Evolutionary conservation across 2,797 vertebrate species (phyloP).

Genomic region (Lutjanus argentimaculatus): DNA sequence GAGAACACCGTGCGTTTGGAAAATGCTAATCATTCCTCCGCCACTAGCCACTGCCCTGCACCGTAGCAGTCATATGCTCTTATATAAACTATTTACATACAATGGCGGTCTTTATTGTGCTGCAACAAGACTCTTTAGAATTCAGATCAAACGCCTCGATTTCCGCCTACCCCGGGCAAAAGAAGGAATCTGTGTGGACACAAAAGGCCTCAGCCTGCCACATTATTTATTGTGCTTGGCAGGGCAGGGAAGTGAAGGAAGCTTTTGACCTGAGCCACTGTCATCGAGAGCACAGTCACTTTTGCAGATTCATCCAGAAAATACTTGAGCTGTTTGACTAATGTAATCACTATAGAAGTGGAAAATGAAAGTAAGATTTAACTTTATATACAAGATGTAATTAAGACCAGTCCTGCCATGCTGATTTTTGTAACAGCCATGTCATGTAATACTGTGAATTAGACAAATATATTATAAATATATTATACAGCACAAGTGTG

Average conservation of each 20-base stretch:
- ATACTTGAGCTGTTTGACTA: constrained; percentile 22
- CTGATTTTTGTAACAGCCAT: neutral
- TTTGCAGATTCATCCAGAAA: constrained; percentile 57
- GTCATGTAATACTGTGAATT: neutral
- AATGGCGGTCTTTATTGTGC: constrained; percentile 92
- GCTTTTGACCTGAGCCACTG: constrained; percentile 77
- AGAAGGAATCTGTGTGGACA: constrained; percentile 93
- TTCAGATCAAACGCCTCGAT: constrained; percentile 97
- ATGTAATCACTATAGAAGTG: constrained; percentile 1
- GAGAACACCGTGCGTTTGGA: constrained; percentile 83
- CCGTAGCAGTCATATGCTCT: constrained; percentile 96
- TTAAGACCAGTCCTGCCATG: neutral
- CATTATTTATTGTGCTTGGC: constrained; percentile 88
- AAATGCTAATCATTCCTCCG: constrained; percentile 89
- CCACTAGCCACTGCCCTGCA: constrained; percentile 91
- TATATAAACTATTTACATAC: constrained; percentile 97
- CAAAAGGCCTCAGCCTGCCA: constrained; percentile 84
- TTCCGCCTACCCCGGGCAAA: constrained; percentile 93
- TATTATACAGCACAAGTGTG: neutral
- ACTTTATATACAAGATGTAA: constrained; percentile 6
- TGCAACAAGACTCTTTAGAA: constrained; percentile 97
- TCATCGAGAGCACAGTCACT: constrained; percentile 50
- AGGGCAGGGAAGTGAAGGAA: constrained; percentile 78
- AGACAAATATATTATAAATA: neutral
- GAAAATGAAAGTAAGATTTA: neutral